Evolutionary conservation across 1,140 invertebrate species (phyloP), one percentile per base, ranked within the genome.

Genomic region (Ceratina japonica): DNA sequence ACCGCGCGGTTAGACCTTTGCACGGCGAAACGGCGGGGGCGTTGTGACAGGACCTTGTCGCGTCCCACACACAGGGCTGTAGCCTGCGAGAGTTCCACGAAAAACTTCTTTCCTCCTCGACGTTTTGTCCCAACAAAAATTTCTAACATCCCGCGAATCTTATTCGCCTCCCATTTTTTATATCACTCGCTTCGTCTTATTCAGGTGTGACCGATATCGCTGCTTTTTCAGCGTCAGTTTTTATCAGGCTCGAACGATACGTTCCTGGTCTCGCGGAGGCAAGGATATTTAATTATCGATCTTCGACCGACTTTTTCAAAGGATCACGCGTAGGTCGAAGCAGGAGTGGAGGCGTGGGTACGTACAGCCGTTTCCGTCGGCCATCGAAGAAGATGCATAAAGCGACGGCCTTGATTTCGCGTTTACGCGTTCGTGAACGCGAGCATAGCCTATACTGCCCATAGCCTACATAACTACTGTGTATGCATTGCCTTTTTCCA

Each of bases 21-120:
- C 37, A 77, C 79, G 37, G 75, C 78, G 76, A 83, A 87, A 87
- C 64, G 73, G 82, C 86, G 89, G 89, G 88, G 90, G 90, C 90
- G 90, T 90, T 82, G 80, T 85, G 85, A 85, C 89, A 90, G 89
- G 87, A 88, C 89, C 90, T 90, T 91, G 89, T 90, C 88, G 83
- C 90, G 81, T 82, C 89, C 89, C 88, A 91, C 89, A 91, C 87
- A 59, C 89, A 90, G 88, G 87, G 85, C 90, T 84, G 89, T 90
- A 90, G 79, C 59, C 37, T 44, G 37, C 22, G 13, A 16, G 22
- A 82, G 77, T 86, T 86, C 85, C 62, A 87, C 84, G 75, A 85
- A 87, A 44, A 87, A 83, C 66, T 31, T 31, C 27, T 52, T n/a
- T 24, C 49, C 13, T 20, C 12, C 20, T 16, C 54, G 20, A 49